Conservation (phyloP, 1,140 invertebrate species). For the Venustaconcha ellipsiformis region DNA sequence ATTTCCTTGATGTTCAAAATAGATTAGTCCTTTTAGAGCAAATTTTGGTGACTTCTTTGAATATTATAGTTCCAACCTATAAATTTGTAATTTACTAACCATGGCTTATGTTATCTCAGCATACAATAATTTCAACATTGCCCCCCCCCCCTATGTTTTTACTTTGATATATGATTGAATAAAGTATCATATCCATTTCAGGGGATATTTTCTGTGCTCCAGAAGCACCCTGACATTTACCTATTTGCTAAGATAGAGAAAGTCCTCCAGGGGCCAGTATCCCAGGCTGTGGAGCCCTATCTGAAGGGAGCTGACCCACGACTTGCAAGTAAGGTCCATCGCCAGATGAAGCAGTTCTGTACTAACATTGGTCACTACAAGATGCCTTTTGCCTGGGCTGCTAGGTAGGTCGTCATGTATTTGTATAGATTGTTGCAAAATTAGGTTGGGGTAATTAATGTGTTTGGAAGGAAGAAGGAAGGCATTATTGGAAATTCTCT, state of each 20-base stretch:
- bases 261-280: slow-evolving; percentile 91
- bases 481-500: no score
- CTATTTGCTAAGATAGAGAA: slow-evolving; percentile 92
- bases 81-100: no score
- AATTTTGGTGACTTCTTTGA: no score
- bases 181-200: slow-evolving; percentile 63
- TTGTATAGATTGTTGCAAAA: no score
- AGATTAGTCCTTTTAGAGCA: no score
- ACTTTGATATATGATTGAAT: neutral
- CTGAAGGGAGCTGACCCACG: slow-evolving; percentile 81
- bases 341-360: slow-evolving; percentile 83
- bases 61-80: no score
- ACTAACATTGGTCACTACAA: slow-evolving; percentile 89
- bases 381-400: slow-evolving; percentile 97
- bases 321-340: slow-evolving; percentile 85
- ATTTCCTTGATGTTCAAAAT: no score
- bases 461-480: no score
- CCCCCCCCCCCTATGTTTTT: no score
- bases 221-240: slow-evolving; percentile 77
- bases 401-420: slow-evolving; percentile 69
- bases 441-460: no score
- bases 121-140: no score
- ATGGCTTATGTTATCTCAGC: no score
- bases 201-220: slow-evolving; percentile 74
- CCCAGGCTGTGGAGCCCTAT: slow-evolving; percentile 89